These are phyloP conservation scores for Drosophila navojoa DNA, from an alignment of 1,140 invertebrate genomes.

Conservation along the genomic window DNA sequence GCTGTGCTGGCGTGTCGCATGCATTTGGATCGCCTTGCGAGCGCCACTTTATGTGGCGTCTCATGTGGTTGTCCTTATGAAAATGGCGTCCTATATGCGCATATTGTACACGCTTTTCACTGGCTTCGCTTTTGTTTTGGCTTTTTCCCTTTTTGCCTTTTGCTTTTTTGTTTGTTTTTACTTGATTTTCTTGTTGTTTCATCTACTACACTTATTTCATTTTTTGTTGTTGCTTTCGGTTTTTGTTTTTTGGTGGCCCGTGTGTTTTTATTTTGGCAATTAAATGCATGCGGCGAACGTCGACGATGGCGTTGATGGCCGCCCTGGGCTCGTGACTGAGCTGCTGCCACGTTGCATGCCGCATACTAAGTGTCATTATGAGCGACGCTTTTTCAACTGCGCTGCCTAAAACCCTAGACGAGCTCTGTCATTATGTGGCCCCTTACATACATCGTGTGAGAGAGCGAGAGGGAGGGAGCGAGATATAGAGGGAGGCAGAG, in stretches of 20 bases:
- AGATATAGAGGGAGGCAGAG: background rate
- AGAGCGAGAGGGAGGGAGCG: background rate
- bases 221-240: background rate
- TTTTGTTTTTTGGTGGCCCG: constrained; percentile 17
- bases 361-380: constrained; percentile 83
- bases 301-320: constrained; percentile 71
- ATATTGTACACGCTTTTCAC: constrained; percentile 71
- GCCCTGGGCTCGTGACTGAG: constrained; percentile 74
- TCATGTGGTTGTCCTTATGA: constrained; percentile 55
- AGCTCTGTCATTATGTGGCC: constrained; percentile 69
- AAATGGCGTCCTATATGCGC: constrained; percentile 74
- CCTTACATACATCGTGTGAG: background rate
- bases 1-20: constrained; percentile 71
- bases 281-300: constrained; percentile 80
- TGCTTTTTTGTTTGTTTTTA: constrained; percentile 24
- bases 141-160: background rate
- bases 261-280: constrained; percentile 83
- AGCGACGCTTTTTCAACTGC: constrained; percentile 45
- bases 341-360: constrained; percentile 78
- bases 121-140: constrained; percentile 50
- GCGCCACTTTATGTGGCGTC: constrained; percentile 65
- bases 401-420: constrained; percentile 45
- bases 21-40: constrained; percentile 71
- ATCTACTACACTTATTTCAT: constrained; percentile 2
- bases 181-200: constrained; percentile 4